A percentile compares a stretch with the other conserved stretches of the same genome.
Conservation (phyloP, 1,140 invertebrate species). For the Goniozus legneri region DNA sequence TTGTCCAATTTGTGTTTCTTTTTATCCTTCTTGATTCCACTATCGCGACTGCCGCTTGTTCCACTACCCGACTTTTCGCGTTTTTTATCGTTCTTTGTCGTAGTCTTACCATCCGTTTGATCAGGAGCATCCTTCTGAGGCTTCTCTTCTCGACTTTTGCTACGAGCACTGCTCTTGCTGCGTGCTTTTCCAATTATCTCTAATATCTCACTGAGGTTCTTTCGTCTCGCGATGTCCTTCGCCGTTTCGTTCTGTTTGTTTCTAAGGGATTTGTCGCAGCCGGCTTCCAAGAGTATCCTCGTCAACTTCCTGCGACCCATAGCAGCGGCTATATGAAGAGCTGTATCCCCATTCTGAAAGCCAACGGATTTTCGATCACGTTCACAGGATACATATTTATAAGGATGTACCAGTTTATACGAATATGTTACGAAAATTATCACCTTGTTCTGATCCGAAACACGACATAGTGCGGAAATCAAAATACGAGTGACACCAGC, state of each 20-base stretch:
- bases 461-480: conserved; percentile 81
- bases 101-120: conserved; percentile 12
- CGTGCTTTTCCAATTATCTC: conserved; percentile 67
- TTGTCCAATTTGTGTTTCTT: conserved; percentile 39
- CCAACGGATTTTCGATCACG: conserved; percentile 7
- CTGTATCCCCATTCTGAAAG: conserved; percentile 89
- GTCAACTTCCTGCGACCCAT: conserved; percentile 91
- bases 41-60: conserved; percentile 51
- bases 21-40: conserved; percentile 44
- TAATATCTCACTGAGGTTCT: conserved; percentile 80
- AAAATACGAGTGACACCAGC: conserved; percentile 93
- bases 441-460: conserved; percentile 89
- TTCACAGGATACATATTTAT: no score
- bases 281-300: conserved; percentile 83
- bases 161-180: conserved; percentile 46
- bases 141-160: conserved; percentile 41
- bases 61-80: conserved; percentile 44
- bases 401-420: no score
- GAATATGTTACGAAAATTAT: no score
- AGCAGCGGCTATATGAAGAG: conserved; percentile 88
- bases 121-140: conserved; percentile 29
- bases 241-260: conserved; percentile 94
- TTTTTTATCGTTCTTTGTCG: conserved; percentile 41
- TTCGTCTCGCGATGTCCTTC: conserved; percentile 82
- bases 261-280: conserved; percentile 71